phyloP scores from a whole-genome alignment of 1,140 invertebrate genomes.

The Drosophila arawakana region DNA sequence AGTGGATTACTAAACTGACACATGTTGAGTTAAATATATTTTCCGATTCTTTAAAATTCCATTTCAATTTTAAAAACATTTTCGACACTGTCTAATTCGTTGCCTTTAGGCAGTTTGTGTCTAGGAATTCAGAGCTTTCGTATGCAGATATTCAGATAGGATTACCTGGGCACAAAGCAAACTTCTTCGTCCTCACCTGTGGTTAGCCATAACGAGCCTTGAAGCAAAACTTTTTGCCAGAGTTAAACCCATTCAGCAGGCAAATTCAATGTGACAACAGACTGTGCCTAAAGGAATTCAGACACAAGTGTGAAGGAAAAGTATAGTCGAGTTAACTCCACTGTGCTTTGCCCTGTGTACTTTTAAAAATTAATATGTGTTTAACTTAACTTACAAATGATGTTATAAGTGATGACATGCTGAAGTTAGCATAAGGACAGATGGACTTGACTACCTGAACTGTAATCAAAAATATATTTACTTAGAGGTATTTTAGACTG shows the following conservation, averaged over 20 bases:
- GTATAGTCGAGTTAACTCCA: too few species aligned
- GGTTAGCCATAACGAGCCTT: constrained; percentile 41
- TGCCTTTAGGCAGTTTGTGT: constrained; percentile 10
- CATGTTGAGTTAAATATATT: constrained; percentile 30
- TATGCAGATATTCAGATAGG: constrained; percentile 33
- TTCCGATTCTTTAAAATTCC: not conserved
- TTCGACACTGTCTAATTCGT: not conserved
- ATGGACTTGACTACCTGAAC: too few species aligned
- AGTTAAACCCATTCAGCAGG: constrained; percentile 52
- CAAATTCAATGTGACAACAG: constrained; percentile 63
- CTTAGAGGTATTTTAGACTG: too few species aligned
- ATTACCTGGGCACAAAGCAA: constrained; percentile 16
- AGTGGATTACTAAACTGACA: constrained; percentile 54
- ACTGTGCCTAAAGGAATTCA: constrained; percentile 42
- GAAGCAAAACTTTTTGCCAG: constrained; percentile 1
- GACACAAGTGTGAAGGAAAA: not conserved
- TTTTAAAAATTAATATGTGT: too few species aligned
- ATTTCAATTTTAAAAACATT: not conserved
- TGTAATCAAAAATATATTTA: too few species aligned
- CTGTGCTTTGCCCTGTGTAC: too few species aligned
- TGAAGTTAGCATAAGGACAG: too few species aligned
- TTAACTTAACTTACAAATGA: too few species aligned
- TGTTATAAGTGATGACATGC: too few species aligned
- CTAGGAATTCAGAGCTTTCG: constrained; percentile 24
- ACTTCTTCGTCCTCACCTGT: constrained; percentile 43